Conservation (phyloP, 2,113 vertebrate genomes). For the Phainopepla nitens region DNA sequence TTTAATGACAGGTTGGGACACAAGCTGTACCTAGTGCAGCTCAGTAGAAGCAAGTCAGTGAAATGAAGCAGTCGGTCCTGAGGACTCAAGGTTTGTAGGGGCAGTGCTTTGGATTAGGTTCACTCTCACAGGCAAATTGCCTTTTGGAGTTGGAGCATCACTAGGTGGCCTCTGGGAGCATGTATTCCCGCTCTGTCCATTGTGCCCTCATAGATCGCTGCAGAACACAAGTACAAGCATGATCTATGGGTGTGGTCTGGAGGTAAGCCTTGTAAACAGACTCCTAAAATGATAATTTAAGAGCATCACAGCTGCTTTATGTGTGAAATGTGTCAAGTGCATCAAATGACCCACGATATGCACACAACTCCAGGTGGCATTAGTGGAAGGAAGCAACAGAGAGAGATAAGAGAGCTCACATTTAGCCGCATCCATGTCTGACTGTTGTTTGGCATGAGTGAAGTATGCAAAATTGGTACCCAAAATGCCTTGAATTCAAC, state of each 20-base stretch:
- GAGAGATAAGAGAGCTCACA: not conserved
- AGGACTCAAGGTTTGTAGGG: not conserved
- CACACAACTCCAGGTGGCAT: not conserved
- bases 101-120: not conserved
- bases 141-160: not conserved
- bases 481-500: not conserved
- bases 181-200: not conserved
- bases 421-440: not conserved
- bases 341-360: not conserved
- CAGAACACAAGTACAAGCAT: not conserved
- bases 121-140: not conserved
- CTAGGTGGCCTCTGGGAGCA: not conserved
- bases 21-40: not conserved
- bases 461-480: not conserved
- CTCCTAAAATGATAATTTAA: not conserved
- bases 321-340: not conserved
- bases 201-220: fast-evolving
- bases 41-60: not conserved
- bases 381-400: not conserved
- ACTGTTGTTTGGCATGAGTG: not conserved
- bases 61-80: not conserved
- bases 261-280: not conserved
- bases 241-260: not conserved
- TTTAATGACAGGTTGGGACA: not conserved
- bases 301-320: not conserved